Evolutionary conservation across 1,140 invertebrate genomes (phyloP).

Genomic region (Brachionus manjavacas): DNA sequence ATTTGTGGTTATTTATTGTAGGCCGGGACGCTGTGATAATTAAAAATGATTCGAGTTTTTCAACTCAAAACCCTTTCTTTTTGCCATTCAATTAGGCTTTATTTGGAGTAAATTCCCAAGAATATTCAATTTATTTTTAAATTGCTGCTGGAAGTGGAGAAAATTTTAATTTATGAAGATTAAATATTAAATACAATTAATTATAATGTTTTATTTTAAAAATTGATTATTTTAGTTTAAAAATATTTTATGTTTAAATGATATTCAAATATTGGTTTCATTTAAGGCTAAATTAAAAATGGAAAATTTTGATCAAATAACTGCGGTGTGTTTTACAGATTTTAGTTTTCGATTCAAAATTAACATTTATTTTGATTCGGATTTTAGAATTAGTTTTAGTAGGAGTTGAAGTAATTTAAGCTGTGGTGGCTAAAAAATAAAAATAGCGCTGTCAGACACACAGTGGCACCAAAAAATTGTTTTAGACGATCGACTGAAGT

Average conservation of each 20-base stretch:
- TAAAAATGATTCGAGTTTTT: neutral
- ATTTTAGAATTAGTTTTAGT: no score
- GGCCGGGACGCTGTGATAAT: neutral
- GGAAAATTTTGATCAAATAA: no score
- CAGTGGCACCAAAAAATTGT: no score
- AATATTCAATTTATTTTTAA: neutral
- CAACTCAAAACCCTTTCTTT: neutral
- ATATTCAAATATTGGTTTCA: neutral
- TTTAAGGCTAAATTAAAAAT: no score
- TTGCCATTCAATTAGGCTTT: neutral
- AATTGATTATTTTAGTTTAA: neutral
- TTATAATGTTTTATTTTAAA: neutral
- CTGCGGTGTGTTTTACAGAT: no score
- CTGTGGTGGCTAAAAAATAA: no score
- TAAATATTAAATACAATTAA: neutral
- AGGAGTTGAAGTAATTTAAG: no score
- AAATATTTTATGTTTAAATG: neutral
- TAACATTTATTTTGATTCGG: no score
- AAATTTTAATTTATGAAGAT: neutral
- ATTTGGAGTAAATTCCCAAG: neutral
- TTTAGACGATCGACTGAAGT: no score
- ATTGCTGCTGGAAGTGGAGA: neutral
- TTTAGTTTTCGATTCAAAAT: no score
- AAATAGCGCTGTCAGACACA: no score
- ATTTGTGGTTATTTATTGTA: neutral